A percentile compares a stretch with the other conserved stretches of the same genome.
Evolutionary conservation across 2,888 invertebrate genomes (phyloP).

Genomic region (Linnaemya tessellans): DNA sequence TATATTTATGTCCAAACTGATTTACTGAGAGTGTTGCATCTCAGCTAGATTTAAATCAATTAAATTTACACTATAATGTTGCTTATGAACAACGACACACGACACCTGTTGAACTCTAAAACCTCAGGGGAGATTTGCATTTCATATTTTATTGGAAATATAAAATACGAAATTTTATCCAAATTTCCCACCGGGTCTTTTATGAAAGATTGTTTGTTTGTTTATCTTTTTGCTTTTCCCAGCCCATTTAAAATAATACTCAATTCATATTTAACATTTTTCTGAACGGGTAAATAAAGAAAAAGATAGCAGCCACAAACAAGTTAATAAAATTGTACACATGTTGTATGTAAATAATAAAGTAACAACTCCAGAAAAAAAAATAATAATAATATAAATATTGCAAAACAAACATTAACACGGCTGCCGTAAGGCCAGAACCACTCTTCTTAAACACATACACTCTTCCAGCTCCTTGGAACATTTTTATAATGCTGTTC

Average conservation of each 20-base stretch:
- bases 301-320: constrained; percentile 35
- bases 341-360: constrained; percentile 72
- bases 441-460: not conserved
- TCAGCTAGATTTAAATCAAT: too few species aligned
- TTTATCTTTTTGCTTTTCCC: constrained; percentile 32
- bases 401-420: constrained; percentile 59
- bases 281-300: constrained; percentile 10
- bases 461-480: constrained; percentile 17
- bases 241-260: constrained; percentile 60
- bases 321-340: constrained; percentile 67
- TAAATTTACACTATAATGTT: too few species aligned
- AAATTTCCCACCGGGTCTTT: constrained; percentile 30
- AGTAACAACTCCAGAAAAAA: constrained; percentile 30
- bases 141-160: too few species aligned
- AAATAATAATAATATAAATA: not conserved
- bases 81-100: too few species aligned
- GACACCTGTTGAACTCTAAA: too few species aligned
- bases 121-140: too few species aligned
- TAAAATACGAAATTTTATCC: too few species aligned
- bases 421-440: constrained; percentile 66
- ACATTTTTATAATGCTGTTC: constrained; percentile 36
- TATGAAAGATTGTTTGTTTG: not conserved
- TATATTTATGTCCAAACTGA: too few species aligned
- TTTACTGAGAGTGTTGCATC: too few species aligned
- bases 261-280: constrained; percentile 17